A percentile compares a stretch with the other conserved stretches of the same genome.
phyloP scores from a whole-genome alignment of 2,797 vertebrate genomes.

The Neopelma chrysocephalum region DNA sequence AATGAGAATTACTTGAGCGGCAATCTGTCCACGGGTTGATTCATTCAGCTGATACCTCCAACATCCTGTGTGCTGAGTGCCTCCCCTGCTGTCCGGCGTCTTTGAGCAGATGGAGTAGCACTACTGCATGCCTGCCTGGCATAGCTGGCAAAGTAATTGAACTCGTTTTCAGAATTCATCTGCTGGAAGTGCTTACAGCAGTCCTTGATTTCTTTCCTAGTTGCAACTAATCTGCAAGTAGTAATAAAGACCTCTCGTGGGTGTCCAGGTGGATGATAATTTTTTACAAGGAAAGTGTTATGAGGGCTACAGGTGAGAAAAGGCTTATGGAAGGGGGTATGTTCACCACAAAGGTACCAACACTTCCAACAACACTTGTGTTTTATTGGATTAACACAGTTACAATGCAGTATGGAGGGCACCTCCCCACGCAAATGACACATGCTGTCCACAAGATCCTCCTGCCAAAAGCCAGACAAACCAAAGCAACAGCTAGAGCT shows the following conservation, averaged over 20 bases:
- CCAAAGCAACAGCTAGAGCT: background rate
- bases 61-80: background rate
- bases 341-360: background rate
- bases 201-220: background rate
- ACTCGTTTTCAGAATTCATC: background rate
- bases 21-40: background rate
- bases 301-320: background rate
- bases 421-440: background rate
- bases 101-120: background rate
- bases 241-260: background rate
- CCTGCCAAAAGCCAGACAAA: background rate
- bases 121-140: background rate
- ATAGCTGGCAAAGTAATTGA: background rate
- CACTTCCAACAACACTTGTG: background rate
- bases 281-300: background rate
- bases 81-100: background rate
- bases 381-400: conserved; percentile 48
- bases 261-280: background rate
- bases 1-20: background rate
- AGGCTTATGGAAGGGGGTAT: background rate
- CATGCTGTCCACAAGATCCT: background rate
- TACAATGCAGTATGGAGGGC: background rate
- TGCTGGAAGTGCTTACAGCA: background rate
- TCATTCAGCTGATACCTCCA: background rate
- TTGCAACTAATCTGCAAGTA: background rate